Evolutionary conservation across 2,888 invertebrate species (phyloP).

Genomic region (Yponomeuta plumbellus): DNA sequence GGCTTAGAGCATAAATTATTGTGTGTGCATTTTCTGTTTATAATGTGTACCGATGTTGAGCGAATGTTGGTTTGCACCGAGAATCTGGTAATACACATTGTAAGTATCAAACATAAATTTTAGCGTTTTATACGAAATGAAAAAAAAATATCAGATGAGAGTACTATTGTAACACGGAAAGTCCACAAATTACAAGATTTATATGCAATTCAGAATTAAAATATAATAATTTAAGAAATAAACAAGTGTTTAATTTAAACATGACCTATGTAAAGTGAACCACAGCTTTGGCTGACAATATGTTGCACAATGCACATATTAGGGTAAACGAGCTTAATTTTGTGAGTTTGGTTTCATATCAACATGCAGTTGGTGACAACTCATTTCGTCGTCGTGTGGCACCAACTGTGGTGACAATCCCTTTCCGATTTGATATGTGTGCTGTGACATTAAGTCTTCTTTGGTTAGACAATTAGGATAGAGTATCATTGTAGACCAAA

Average conservation of each 20-base stretch:
- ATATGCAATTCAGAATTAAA: constrained; percentile 74
- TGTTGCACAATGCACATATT: too few relatives aligned
- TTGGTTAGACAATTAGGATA: too few relatives aligned
- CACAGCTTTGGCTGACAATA: not conserved
- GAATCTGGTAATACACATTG: constrained; percentile 63
- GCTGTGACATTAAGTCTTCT: too few relatives aligned
- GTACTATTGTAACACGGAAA: constrained; percentile 72
- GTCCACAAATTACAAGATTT: constrained; percentile 66
- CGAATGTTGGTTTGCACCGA: constrained; percentile 42
- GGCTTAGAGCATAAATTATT: constrained; percentile 71
- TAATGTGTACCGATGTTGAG: constrained; percentile 48
- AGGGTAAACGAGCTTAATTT: too few relatives aligned
- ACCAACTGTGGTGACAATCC: too few relatives aligned
- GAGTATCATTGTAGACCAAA: too few relatives aligned
- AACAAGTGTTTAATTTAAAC: constrained; percentile 36
- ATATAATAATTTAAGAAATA: constrained; percentile 68
- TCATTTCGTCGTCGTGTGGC: too few relatives aligned
- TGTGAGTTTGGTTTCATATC: too few relatives aligned
- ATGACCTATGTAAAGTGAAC: not conserved
- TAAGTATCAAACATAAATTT: constrained; percentile 55
- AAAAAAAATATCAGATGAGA: constrained; percentile 61
- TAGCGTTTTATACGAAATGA: constrained; percentile 68
- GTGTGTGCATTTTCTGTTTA: constrained; percentile 73
- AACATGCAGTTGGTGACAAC: too few relatives aligned
- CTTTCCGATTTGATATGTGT: too few relatives aligned